Evolutionary conservation across 2,888 invertebrate genomes (phyloP).

Genomic region (Ecdyonurus torrentis): DNA sequence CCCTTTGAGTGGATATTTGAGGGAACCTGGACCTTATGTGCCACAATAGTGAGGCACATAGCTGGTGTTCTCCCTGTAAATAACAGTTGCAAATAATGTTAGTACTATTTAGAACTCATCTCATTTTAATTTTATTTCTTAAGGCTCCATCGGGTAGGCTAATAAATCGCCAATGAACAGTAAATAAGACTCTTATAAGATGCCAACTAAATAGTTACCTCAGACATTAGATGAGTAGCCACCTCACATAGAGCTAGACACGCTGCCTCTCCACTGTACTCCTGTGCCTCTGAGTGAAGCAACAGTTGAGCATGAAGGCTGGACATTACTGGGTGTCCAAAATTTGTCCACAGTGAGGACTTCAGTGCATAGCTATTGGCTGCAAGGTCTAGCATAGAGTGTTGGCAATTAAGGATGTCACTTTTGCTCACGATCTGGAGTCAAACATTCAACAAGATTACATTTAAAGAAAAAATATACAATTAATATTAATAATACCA

Average conservation of each 20-base stretch:
- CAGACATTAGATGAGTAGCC: slow-evolving; percentile 35
- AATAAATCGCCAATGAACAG: slow-evolving; percentile 6
- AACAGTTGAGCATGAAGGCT: slow-evolving; percentile 63
- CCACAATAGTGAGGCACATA: slow-evolving; percentile 38
- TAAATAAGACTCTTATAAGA: slow-evolving; percentile 10
- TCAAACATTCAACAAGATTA: too few relatives aligned
- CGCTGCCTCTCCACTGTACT: slow-evolving; percentile 47
- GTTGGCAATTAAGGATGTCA: slow-evolving; percentile 70
- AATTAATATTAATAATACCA: too few relatives aligned
- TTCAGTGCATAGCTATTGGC: slow-evolving; percentile 66
- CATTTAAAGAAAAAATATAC: too few relatives aligned
- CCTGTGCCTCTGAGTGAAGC: slow-evolving; percentile 33
- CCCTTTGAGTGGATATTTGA: slow-evolving; percentile 36
- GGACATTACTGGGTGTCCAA: slow-evolving; percentile 74
- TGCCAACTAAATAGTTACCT: slow-evolving; percentile 26
- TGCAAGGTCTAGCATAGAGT: slow-evolving; percentile 64
- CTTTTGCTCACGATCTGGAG: slow-evolving; percentile 64
- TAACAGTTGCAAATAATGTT: too few relatives aligned
- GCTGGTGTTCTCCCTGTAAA: slow-evolving; percentile 34
- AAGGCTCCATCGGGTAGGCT: too few relatives aligned
- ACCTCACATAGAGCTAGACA: slow-evolving; percentile 53
- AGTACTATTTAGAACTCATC: too few relatives aligned
- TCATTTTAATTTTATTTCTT: neutral
- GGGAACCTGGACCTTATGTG: slow-evolving; percentile 47
- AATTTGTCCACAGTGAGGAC: slow-evolving; percentile 72